Conservation (phyloP, 2,113 vertebrate species). For the Esox niger region DNA sequence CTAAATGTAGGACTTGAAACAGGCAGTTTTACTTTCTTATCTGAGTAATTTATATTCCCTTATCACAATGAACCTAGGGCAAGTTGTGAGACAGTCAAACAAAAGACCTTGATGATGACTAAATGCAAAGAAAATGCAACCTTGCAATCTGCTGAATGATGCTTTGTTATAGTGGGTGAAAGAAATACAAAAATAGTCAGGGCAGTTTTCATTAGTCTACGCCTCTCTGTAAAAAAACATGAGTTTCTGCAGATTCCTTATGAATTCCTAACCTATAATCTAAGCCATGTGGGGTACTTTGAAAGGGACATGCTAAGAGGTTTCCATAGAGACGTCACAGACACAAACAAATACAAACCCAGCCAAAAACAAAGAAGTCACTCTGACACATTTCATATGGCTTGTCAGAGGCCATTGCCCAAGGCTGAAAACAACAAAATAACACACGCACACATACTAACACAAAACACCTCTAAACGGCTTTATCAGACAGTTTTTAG, state of each 20-base stretch:
- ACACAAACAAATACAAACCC: conserved; percentile 68
- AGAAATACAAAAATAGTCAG: conserved; percentile 42
- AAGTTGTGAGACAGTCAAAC: conserved; percentile 13
- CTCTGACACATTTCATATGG: conserved; percentile 68
- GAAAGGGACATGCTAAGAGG: conserved; percentile 59
- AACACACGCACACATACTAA: conserved; percentile 15
- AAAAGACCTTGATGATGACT: conserved; percentile 31
- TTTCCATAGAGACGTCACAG: conserved; percentile 66
- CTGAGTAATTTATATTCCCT: neutral
- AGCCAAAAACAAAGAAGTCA: conserved; percentile 56
- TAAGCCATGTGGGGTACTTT: conserved; percentile 74
- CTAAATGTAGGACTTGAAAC: neutral
- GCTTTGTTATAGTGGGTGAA: conserved; percentile 45
- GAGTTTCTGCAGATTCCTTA: conserved; percentile 47
- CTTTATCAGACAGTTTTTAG: conserved; percentile 43
- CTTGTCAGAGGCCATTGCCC: conserved; percentile 40
- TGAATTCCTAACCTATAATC: conserved; percentile 60
- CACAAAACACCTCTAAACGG: conserved; percentile 26
- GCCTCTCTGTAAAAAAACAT: conserved; percentile 54
- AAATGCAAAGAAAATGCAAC: conserved; percentile 47
- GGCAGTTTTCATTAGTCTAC: conserved; percentile 36
- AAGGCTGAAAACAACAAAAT: conserved; percentile 42
- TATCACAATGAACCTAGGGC: neutral
- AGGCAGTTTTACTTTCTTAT: neutral
- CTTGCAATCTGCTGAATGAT: conserved; percentile 46